Evolutionary conservation across 2,113 vertebrate species (phyloP).

Genomic region (Leptobrachium ailaonicum): DNA sequence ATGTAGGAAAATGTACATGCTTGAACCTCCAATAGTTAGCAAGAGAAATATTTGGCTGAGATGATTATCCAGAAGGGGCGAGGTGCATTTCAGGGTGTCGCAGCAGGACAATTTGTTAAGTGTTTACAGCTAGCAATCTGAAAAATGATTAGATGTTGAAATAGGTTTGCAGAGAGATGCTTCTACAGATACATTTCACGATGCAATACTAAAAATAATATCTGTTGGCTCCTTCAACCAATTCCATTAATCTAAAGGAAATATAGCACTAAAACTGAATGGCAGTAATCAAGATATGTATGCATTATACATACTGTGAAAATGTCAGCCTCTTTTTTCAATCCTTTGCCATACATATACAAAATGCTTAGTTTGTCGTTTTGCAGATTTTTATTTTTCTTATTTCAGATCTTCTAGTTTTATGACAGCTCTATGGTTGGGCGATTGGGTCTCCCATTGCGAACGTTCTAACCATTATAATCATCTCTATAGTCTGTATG

Average conservation of each 20-base stretch:
- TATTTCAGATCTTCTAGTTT: too few species aligned
- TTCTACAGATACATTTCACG: too few species aligned
- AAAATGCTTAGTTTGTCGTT: too few species aligned
- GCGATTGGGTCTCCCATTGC: too few species aligned
- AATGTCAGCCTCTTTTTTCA: too few species aligned
- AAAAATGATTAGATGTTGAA: constrained; percentile 3
- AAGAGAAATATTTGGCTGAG: constrained; percentile 19
- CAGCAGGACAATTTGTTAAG: neutral
- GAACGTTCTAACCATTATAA: too few species aligned
- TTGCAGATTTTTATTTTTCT: too few species aligned
- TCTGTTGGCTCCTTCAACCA: neutral
- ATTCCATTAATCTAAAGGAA: neutral
- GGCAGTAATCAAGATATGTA: neutral
- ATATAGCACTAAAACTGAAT: neutral
- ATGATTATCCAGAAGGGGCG: constrained; percentile 3
- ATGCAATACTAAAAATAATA: neutral
- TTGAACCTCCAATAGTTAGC: constrained; percentile 21
- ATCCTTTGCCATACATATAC: too few species aligned
- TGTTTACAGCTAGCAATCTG: too few species aligned
- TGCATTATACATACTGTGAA: neutral
- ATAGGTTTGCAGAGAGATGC: neutral
- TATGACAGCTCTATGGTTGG: too few species aligned
- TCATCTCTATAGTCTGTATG: too few species aligned
- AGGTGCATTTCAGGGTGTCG: constrained; percentile 16
- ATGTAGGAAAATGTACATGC: constrained; percentile 26